Conservation (phyloP, 2,797 vertebrate genomes). For the Phylloscopus collybita region DNA sequence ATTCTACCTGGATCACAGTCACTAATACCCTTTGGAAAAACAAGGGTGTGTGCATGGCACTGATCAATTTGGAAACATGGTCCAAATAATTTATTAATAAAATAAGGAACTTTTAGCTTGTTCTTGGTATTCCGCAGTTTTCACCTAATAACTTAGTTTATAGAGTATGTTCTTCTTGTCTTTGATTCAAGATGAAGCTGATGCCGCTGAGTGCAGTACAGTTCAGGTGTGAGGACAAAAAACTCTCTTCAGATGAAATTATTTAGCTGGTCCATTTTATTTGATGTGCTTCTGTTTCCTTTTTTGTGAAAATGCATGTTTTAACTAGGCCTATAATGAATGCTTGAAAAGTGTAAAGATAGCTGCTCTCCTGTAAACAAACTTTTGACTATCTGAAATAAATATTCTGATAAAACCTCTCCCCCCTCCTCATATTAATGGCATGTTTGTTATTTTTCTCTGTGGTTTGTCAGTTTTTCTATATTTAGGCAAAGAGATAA, state of each 20-base stretch:
- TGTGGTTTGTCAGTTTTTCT: not conserved
- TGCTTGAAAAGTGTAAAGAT: not conserved
- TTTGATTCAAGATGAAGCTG: not conserved
- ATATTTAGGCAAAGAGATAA: not conserved
- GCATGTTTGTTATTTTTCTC: not conserved
- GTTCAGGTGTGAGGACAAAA: not conserved
- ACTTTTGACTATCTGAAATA: not conserved
- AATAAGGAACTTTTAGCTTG: not conserved
- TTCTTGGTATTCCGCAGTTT: not conserved
- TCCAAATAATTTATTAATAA: not conserved
- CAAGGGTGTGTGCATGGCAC: not conserved
- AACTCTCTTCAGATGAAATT: not conserved
- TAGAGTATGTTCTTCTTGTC: not conserved
- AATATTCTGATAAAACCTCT: not conserved
- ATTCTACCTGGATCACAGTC: not conserved
- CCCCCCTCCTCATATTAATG: not conserved
- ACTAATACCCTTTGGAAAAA: not conserved
- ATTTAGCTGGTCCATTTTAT: not conserved
- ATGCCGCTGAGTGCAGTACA: not conserved
- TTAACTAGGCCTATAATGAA: not conserved
- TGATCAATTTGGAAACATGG: not conserved
- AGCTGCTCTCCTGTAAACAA: not conserved
- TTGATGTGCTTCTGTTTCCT: not conserved
- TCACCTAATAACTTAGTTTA: not conserved
- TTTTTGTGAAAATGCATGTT: not conserved